Evolutionary conservation across 2,797 vertebrate genomes (phyloP).

Genomic region (Hippoglossus hippoglossus): DNA sequence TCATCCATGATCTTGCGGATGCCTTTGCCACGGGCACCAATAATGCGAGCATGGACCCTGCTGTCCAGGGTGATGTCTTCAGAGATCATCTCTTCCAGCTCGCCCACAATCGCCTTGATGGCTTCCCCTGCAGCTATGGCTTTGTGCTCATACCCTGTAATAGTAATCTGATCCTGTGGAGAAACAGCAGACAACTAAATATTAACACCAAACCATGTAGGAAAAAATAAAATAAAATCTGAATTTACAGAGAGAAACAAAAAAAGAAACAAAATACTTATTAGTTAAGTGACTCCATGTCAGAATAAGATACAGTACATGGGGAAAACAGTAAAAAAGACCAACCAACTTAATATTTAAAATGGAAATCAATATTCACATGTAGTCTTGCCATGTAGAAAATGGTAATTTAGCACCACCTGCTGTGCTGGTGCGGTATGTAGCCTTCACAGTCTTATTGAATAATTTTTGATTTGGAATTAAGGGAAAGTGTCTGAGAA

Average conservation of each 20-base stretch:
- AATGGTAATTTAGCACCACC: conserved; percentile 32
- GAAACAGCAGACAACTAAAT: neutral
- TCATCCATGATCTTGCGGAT: conserved; percentile 99
- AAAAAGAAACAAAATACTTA: neutral
- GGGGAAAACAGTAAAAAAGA: neutral
- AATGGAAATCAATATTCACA: neutral
- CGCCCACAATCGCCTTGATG: conserved; percentile 93
- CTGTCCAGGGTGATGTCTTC: conserved; percentile 96
- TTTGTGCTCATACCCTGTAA: conserved; percentile 97
- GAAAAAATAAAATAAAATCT: neutral
- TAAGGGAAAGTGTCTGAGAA: neutral
- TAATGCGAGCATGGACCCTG: conserved; percentile 96
- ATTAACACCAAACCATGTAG: no score
- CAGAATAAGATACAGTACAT: no score
- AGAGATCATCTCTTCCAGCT: conserved; percentile 97
- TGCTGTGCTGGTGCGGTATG: conserved; percentile 30
- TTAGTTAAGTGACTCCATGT: neutral
- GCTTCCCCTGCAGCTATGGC: conserved; percentile 93
- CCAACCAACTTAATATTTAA: neutral
- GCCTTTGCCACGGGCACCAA: conserved; percentile 96
- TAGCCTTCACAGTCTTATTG: neutral
- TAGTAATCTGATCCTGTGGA: conserved; percentile 95
- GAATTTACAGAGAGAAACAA: neutral
- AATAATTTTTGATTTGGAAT: no score
- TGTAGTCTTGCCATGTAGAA: neutral